phyloP scores from a whole-genome alignment of 1,140 invertebrate genomes.

The Aphelenchoides fujianensis region DNA sequence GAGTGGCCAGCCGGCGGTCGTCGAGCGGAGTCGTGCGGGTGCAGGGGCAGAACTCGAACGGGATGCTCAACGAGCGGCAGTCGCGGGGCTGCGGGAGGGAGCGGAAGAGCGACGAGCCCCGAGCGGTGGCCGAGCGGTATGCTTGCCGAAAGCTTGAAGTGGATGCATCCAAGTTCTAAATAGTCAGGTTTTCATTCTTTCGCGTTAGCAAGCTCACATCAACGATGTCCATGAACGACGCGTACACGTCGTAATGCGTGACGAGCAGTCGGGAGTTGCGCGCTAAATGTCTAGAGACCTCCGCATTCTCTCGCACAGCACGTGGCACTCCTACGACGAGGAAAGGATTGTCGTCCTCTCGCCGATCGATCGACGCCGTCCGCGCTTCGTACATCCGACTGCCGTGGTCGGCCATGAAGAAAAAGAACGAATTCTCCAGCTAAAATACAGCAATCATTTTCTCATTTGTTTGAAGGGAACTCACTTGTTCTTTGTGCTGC shows the following conservation, averaged over 20 bases:
- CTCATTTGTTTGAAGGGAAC: neutral
- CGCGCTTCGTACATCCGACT: constrained; percentile 24
- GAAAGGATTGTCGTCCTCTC: constrained; percentile 38
- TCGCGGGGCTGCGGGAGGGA: no score
- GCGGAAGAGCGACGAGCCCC: no score
- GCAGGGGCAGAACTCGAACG: no score
- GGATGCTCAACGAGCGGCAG: no score
- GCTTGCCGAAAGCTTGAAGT: no score
- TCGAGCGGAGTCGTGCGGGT: no score
- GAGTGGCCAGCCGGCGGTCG: no score
- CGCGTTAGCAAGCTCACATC: neutral
- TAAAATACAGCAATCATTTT: constrained; percentile 19
- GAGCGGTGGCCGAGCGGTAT: no score
- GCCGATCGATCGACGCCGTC: constrained; percentile 3
- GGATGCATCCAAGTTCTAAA: no score
- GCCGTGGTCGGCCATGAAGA: constrained; percentile 40
- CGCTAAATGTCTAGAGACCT: constrained; percentile 13
- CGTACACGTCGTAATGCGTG: constrained; percentile 40
- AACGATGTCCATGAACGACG: constrained; percentile 41
- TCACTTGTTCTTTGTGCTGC: no score
- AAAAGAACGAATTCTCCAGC: constrained; percentile 38
- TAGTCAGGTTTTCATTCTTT: no score
- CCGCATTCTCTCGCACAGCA: constrained; percentile 22
- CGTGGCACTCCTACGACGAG: constrained; percentile 27
- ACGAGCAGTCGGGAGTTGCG: constrained; percentile 31